These are phyloP conservation scores for Noctua pronuba DNA, from an alignment of 2,888 invertebrate genomes.

Conservation along the genomic window DNA sequence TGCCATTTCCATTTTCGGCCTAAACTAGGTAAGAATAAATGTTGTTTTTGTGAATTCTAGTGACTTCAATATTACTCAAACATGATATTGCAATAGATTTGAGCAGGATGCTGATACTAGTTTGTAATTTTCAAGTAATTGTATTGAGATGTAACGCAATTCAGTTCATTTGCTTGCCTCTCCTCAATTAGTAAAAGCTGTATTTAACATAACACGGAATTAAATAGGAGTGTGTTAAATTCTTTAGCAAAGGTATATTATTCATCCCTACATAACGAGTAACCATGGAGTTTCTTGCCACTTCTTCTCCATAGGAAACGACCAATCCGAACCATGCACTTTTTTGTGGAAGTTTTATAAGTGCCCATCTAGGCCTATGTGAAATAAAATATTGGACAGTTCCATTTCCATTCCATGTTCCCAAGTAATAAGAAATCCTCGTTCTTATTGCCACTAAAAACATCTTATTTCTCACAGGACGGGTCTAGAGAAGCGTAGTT, in stretches of 20 bases:
- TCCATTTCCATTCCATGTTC: neutral
- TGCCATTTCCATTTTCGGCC: neutral
- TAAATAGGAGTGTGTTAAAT: neutral
- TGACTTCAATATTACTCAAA: neutral
- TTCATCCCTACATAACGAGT: neutral
- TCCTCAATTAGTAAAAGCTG: neutral
- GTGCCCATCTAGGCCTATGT: too few species aligned
- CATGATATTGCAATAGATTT: neutral
- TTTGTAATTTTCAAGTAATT: neutral
- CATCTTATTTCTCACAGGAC: slow-evolving; percentile 88
- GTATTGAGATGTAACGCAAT: neutral
- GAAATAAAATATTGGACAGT: too few species aligned
- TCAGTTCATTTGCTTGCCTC: neutral
- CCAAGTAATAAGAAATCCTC: neutral
- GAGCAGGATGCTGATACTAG: neutral
- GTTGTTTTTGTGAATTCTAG: neutral
- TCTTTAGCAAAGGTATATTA: neutral
- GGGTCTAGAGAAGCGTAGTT: slow-evolving; percentile 97
- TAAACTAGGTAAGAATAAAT: neutral
- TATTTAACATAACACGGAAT: neutral
- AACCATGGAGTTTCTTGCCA: too few species aligned
- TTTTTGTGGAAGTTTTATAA: too few species aligned
- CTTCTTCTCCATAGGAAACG: too few species aligned
- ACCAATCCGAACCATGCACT: too few species aligned
- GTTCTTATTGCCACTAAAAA: neutral